Conservation (phyloP, 23 tunicate species). For the Trididemnum miniatum region DNA sequence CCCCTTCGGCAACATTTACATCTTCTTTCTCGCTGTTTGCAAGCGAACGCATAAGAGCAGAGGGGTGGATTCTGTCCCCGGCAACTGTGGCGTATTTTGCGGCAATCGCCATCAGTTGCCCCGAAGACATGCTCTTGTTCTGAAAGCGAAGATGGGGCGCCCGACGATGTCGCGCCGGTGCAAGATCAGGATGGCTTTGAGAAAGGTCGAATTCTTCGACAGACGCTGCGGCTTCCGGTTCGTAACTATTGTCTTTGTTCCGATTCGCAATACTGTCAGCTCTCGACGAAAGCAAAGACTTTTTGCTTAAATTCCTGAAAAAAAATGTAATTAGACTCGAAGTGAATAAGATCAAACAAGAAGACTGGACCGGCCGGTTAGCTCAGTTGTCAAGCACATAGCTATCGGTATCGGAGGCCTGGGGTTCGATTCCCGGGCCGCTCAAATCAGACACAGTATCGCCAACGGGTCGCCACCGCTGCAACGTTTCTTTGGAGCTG, state of each 20-base stretch:
- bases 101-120: slow-evolving; percentile 70
- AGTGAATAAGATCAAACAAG: no score
- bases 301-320: slow-evolving; percentile 23
- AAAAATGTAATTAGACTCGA: no score
- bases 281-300: not conserved
- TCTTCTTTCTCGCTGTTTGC: slow-evolving; percentile 3
- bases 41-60: slow-evolving; percentile 19
- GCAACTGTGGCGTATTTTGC: slow-evolving; percentile 60
- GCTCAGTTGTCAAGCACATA: no score
- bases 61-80: slow-evolving; percentile 60
- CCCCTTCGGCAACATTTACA: not conserved
- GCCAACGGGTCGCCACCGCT: no score
- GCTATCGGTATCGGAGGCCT: no score
- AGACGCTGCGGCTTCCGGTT: not conserved
- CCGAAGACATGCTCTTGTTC: slow-evolving; percentile 74
- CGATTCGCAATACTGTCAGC: not conserved
- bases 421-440: no score
- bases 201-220: not conserved
- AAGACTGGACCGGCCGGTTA: no score
- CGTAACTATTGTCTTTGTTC: slow-evolving; percentile 28
- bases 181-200: slow-evolving; percentile 54
- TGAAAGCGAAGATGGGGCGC: slow-evolving; percentile 37
- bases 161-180: slow-evolving; percentile 17
- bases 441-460: no score
- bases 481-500: no score